Evolutionary conservation across 2,888 invertebrate genomes (phyloP).

Genomic region (Sialis fuliginosa): DNA sequence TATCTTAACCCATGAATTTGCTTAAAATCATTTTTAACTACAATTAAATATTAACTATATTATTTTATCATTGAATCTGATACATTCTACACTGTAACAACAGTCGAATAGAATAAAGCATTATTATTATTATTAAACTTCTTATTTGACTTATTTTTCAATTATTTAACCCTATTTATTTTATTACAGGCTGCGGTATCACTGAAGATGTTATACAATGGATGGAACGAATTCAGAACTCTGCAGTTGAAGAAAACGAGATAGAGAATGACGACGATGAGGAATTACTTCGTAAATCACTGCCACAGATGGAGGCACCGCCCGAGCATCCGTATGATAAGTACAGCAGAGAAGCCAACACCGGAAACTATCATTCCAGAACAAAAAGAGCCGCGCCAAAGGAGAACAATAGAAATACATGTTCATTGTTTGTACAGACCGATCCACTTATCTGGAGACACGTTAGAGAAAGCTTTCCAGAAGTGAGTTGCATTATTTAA

Average conservation of each 20-base stretch:
- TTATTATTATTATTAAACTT: no score
- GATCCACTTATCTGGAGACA: slow-evolving; percentile 96
- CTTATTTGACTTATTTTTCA: no score
- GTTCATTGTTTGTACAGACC: slow-evolving; percentile 92
- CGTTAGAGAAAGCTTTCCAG: slow-evolving; percentile 65
- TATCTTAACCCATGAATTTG: no score
- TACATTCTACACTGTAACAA: no score
- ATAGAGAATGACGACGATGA: slow-evolving; percentile 8
- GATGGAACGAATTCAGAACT: slow-evolving; percentile 83
- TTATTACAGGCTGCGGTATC: slow-evolving; percentile 62
- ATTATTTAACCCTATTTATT: slow-evolving; percentile 45
- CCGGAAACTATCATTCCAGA: slow-evolving; percentile 14
- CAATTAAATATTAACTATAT: no score
- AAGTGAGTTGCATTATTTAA: slow-evolving; percentile 34
- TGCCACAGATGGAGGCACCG: slow-evolving; percentile 3
- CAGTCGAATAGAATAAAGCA: no score
- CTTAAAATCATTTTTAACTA: no score
- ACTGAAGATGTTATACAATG: slow-evolving; percentile 75
- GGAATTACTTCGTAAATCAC: slow-evolving; percentile 3
- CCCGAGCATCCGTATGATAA: slow-evolving; percentile 44
- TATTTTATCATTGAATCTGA: no score
- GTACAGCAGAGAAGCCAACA: slow-evolving; percentile 61
- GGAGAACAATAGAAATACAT: slow-evolving; percentile 71
- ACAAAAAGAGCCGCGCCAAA: slow-evolving; percentile 28
- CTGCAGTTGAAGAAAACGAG: slow-evolving; percentile 38